phyloP scores from a whole-genome alignment of 2,888 invertebrate genomes.

The Geotrupes spiniger region DNA sequence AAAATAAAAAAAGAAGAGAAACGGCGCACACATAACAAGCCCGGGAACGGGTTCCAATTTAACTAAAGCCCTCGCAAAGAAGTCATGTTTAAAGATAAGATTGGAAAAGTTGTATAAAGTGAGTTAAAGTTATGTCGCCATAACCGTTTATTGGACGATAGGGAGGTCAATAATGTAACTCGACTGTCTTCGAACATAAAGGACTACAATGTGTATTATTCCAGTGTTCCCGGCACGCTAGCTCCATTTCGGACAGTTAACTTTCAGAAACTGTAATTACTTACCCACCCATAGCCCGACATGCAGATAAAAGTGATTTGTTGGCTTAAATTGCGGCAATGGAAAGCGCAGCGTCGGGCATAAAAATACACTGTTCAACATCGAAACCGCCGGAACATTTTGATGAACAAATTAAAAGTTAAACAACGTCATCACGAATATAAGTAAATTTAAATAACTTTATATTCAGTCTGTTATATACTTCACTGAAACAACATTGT shows the following conservation, averaged over 20 bases:
- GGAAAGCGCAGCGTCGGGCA: too few relatives aligned
- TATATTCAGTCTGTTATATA: too few relatives aligned
- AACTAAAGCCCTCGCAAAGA: slow-evolving; percentile 51
- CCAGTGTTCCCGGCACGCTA: slow-evolving; percentile 8
- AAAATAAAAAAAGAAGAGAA: slow-evolving; percentile 7
- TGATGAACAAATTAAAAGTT: too few relatives aligned
- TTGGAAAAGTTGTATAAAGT: slow-evolving; percentile 56
- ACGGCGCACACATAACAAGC: slow-evolving; percentile 7
- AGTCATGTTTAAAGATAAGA: slow-evolving; percentile 54
- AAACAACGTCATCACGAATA: too few relatives aligned
- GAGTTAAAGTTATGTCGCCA: slow-evolving; percentile 41
- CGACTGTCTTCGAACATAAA: slow-evolving; percentile 30
- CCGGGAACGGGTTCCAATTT: slow-evolving; percentile 47
- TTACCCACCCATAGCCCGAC: slow-evolving; percentile 12
- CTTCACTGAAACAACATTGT: too few relatives aligned
- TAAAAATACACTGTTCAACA: too few relatives aligned
- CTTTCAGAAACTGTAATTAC: slow-evolving; percentile 22
- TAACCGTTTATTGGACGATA: slow-evolving; percentile 45
- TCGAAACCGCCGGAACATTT: too few relatives aligned
- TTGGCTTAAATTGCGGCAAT: too few relatives aligned
- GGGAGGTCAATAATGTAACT: slow-evolving; percentile 43
- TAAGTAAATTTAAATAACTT: too few relatives aligned
- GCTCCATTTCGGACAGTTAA: slow-evolving; percentile 16
- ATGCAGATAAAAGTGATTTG: slow-evolving; percentile 17
- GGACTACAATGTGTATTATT: slow-evolving; percentile 22